phyloP scores from a whole-genome alignment of 2,888 invertebrate species.

The Acheta domesticus region DNA sequence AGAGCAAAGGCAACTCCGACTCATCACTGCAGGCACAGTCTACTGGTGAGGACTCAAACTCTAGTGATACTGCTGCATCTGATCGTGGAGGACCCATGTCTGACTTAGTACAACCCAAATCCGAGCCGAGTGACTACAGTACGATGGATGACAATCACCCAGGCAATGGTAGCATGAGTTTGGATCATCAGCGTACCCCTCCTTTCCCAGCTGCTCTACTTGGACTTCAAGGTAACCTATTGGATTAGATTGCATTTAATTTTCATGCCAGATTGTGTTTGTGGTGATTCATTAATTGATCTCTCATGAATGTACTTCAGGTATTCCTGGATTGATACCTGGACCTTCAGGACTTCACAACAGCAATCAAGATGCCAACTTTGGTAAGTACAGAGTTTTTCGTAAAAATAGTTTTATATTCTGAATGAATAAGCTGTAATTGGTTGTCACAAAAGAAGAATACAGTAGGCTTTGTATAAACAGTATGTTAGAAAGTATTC shows the following conservation, averaged over 20 bases:
- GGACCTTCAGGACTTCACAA: conserved; percentile 82
- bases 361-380: conserved; percentile 66
- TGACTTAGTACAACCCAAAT: conserved; percentile 60
- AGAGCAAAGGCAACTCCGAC: conserved; percentile 55
- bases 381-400: conserved; percentile 61
- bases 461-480: no score
- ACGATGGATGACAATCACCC: conserved; percentile 58
- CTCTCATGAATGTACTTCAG: conserved; percentile 42
- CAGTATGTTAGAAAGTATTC: no score
- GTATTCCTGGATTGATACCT: conserved; percentile 72
- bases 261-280: no score
- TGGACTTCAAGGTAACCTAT: conserved; percentile 68
- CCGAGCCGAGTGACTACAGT: conserved; percentile 67
- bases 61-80: conserved; percentile 78
- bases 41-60: conserved; percentile 78
- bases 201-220: conserved; percentile 76
- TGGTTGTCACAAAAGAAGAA: no score
- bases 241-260: no score
- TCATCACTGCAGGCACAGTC: conserved; percentile 62
- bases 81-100: conserved; percentile 46
- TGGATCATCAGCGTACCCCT: conserved; percentile 64
- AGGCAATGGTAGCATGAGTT: conserved; percentile 61
- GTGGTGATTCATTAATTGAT: no score
- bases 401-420: no score
- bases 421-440: no score